Conservation (phyloP, 2,113 vertebrate species). For the Rallus limicola region DNA sequence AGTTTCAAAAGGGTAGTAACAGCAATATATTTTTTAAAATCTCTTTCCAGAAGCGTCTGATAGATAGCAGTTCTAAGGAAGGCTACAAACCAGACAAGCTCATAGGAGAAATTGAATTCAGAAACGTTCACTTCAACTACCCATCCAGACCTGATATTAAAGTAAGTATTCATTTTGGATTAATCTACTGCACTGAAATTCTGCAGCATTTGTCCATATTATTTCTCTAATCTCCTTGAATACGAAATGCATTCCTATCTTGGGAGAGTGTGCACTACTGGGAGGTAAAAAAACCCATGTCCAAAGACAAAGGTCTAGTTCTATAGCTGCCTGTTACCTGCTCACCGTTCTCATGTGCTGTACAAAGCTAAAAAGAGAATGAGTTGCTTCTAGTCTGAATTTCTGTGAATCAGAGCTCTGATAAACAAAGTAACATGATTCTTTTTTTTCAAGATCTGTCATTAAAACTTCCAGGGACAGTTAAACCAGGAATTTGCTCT, state of each 20-base stretch:
- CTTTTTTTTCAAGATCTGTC: neutral
- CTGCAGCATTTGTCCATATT: neutral
- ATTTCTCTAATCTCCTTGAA: neutral
- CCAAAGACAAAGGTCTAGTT: neutral
- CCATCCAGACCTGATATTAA: conserved; percentile 81
- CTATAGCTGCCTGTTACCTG: neutral
- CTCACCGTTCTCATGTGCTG: neutral
- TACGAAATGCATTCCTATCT: neutral
- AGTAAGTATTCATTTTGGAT: conserved; percentile 56
- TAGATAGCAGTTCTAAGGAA: conserved; percentile 81
- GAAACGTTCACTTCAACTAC: conserved; percentile 84
- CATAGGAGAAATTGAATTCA: conserved; percentile 84
- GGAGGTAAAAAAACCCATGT: fast-evolving
- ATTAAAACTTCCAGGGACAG: neutral
- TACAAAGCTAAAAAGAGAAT: neutral
- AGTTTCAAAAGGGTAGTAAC: neutral
- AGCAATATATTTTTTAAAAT: neutral
- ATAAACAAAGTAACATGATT: neutral
- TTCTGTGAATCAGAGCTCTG: neutral
- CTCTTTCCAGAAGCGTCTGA: conserved; percentile 71
- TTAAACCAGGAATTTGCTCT: neutral
- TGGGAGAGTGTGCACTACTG: neutral
- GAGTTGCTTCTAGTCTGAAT: neutral
- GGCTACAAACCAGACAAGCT: conserved; percentile 83
- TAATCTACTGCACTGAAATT: neutral